Conservation (phyloP, 2,797 vertebrate genomes). For the Heliangelus exortis region DNA sequence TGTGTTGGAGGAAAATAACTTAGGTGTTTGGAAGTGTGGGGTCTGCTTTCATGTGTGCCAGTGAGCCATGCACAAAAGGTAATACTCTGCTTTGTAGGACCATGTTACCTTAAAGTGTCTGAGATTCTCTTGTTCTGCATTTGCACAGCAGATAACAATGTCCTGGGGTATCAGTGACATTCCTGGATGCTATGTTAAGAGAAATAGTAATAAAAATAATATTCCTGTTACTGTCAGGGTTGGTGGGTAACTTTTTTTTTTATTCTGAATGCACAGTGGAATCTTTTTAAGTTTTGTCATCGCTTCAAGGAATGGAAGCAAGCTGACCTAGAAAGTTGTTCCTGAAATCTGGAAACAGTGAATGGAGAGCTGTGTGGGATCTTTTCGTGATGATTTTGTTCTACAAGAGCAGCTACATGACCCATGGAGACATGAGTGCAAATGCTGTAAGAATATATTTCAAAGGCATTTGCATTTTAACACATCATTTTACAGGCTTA, state of each 20-base stretch:
- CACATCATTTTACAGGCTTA: neutral
- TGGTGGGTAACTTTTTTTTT: neutral
- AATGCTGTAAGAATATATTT: neutral
- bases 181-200: neutral
- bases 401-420: neutral
- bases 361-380: neutral
- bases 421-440: neutral
- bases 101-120: neutral
- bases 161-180: neutral
- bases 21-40: neutral
- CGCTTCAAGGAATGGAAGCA: neutral
- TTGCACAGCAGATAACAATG: neutral
- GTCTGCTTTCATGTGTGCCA: slow-evolving; percentile 17
- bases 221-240: neutral
- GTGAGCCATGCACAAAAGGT: neutral
- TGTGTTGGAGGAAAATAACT: slow-evolving; percentile 10
- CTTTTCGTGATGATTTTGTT: neutral
- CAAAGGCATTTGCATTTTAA: neutral
- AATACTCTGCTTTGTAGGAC: neutral
- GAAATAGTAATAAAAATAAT: neutral
- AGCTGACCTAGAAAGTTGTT: neutral
- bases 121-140: neutral
- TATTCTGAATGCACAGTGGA: neutral
- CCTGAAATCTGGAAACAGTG: neutral
- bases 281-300: neutral